Conservation (phyloP, 2,113 vertebrate genomes). For the Irena cyanogastra region DNA sequence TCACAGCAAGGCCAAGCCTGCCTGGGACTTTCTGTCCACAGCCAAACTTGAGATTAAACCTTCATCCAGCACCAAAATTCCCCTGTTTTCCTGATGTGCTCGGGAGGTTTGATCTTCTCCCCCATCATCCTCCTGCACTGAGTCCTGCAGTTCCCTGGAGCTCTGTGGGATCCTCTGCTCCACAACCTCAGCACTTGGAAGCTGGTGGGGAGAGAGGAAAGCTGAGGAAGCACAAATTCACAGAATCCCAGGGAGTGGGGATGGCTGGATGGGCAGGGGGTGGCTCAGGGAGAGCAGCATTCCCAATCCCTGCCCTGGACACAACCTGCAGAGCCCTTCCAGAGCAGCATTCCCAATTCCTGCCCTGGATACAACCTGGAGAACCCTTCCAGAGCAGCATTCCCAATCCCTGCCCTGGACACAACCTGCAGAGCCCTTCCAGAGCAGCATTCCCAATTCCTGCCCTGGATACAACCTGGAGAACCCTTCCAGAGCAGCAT, state of each 20-base stretch:
- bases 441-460: background rate
- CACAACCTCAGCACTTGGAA: background rate
- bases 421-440: no score
- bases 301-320: background rate
- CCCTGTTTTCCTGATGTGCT: accelerated
- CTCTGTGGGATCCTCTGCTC: background rate
- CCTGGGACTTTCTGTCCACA: background rate
- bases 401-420: background rate
- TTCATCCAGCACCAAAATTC: background rate
- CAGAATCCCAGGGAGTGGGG: background rate
- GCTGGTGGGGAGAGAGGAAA: background rate
- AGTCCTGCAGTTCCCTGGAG: background rate
- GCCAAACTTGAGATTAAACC: background rate
- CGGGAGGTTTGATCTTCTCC: background rate
- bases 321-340: background rate
- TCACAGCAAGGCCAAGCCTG: background rate
- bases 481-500: background rate
- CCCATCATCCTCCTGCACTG: background rate
- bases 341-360: background rate
- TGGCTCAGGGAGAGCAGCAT: background rate
- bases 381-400: background rate
- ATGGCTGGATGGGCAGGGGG: background rate
- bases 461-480: background rate
- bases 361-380: background rate
- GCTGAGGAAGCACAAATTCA: accelerated